Conservation (phyloP, 2,797 vertebrate species). For the Rhinogobio ventralis region DNA sequence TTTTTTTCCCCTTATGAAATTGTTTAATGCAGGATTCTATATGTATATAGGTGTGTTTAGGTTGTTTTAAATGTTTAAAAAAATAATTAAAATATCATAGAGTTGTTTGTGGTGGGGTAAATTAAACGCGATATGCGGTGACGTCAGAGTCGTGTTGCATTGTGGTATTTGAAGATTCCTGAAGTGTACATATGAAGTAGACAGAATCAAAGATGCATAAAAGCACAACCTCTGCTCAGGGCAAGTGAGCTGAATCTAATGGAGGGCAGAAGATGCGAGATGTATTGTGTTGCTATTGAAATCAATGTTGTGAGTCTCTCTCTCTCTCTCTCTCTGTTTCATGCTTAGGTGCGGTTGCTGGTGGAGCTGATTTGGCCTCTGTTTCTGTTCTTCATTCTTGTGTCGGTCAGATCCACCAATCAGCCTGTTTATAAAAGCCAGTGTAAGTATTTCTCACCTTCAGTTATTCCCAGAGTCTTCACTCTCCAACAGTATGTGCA, state of each 20-base stretch:
- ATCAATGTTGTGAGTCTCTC: neutral
- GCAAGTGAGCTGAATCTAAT: neutral
- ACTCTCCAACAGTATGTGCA: neutral
- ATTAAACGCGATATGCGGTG: too few species aligned
- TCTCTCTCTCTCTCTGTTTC: neutral
- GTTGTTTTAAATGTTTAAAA: too few species aligned
- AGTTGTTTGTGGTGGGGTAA: too few species aligned
- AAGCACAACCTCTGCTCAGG: neutral
- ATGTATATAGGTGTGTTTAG: too few species aligned
- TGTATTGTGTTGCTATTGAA: neutral
- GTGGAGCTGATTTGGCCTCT: constrained; percentile 94
- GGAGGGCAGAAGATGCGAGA: neutral
- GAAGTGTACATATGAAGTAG: too few species aligned
- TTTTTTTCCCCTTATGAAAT: too few species aligned
- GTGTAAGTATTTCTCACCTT: constrained; percentile 84
- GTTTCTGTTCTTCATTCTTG: constrained; percentile 95
- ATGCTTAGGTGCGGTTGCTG: constrained; percentile 86
- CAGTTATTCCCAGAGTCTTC: neutral
- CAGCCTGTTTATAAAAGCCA: constrained; percentile 87
- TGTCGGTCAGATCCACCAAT: constrained; percentile 89
- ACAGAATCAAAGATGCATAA: constrained; percentile 5
- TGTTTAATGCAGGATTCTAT: too few species aligned
- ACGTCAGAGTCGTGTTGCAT: too few species aligned
- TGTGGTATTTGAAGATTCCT: too few species aligned
- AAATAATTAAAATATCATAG: too few species aligned